Conservation (phyloP, 1,140 invertebrate genomes). For the Pogonognathellus flavescens region DNA sequence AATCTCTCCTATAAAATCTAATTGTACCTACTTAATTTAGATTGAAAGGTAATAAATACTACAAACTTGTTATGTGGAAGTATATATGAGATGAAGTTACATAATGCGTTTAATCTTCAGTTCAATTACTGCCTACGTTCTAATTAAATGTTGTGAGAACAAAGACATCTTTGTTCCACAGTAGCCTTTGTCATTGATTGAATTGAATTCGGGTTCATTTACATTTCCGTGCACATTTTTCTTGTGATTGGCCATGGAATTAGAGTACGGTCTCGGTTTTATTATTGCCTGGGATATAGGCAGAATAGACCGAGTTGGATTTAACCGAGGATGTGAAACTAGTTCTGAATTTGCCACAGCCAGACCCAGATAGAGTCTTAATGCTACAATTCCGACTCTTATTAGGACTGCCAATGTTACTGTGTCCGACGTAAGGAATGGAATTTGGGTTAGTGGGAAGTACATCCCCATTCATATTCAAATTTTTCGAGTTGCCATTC, state of each 20-base stretch:
- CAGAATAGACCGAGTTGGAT: slow-evolving; percentile 55
- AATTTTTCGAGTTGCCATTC: slow-evolving; percentile 47
- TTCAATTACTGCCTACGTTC: neutral
- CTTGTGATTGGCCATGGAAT: slow-evolving; percentile 28
- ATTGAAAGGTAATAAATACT: neutral
- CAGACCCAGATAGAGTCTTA: neutral
- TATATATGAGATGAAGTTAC: neutral
- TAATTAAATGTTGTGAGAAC: neutral
- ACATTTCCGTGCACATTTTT: slow-evolving; percentile 22
- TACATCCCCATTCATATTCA: slow-evolving; percentile 38
- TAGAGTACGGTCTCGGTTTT: slow-evolving; percentile 61
- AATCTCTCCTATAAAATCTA: no score
- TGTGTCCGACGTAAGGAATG: neutral
- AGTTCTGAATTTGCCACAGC: slow-evolving; percentile 18
- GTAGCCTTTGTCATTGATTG: slow-evolving; percentile 16
- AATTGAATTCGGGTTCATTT: slow-evolving; percentile 49
- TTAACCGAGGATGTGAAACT: slow-evolving; percentile 40
- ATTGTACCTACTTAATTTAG: no score
- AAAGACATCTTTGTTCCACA: slow-evolving; percentile 23
- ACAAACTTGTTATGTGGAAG: neutral
- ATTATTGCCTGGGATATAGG: slow-evolving; percentile 57
- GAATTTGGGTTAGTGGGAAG: slow-evolving; percentile 1
- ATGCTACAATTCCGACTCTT: slow-evolving; percentile 8
- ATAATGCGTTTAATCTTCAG: neutral
- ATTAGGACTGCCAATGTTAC: slow-evolving; percentile 15